These are phyloP conservation scores for Glyptemys insculpta DNA, from an alignment of 2,797 vertebrate genomes.

Conservation along the genomic window DNA sequence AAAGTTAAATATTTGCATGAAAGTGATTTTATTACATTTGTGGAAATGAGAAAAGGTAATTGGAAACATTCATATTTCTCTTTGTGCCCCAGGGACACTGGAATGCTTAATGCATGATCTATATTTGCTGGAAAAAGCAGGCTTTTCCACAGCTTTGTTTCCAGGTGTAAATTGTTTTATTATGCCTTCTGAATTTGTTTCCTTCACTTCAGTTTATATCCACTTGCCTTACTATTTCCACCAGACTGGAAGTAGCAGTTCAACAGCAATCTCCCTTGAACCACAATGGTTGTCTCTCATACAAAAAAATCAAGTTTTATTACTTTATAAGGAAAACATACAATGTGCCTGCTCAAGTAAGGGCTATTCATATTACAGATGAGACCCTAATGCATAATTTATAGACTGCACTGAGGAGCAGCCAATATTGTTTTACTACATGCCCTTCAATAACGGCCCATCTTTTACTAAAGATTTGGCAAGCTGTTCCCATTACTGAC, in stretches of 20 bases:
- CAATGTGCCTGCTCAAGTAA: not conserved
- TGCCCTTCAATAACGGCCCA: conserved; percentile 45
- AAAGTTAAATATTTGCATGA: conserved; percentile 44
- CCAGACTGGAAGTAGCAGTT: not conserved
- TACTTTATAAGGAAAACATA: not conserved
- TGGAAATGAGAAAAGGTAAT: conserved; percentile 61
- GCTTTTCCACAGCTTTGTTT: conserved; percentile 53
- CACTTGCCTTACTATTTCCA: conserved; percentile 20
- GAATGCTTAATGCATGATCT: conserved; percentile 42
- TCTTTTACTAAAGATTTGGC: conserved; percentile 52
- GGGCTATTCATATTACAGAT: not conserved
- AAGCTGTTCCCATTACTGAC: conserved; percentile 5
- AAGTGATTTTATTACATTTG: conserved; percentile 62
- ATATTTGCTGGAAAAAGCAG: conserved; percentile 47
- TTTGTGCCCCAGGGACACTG: conserved; percentile 35
- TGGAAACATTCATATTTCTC: conserved; percentile 60
- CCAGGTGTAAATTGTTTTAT: conserved; percentile 63
- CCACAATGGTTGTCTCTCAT: not conserved
- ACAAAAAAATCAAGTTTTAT: not conserved
- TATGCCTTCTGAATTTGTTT: conserved; percentile 36
- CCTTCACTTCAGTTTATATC: conserved; percentile 50
- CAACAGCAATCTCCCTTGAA: not conserved
- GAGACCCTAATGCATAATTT: conserved; percentile 19
- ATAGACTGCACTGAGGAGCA: conserved; percentile 49
- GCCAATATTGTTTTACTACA: conserved; percentile 53